phyloP scores from a whole-genome alignment of 2,888 invertebrate species.

The Phrixothrix hirtus region DNA sequence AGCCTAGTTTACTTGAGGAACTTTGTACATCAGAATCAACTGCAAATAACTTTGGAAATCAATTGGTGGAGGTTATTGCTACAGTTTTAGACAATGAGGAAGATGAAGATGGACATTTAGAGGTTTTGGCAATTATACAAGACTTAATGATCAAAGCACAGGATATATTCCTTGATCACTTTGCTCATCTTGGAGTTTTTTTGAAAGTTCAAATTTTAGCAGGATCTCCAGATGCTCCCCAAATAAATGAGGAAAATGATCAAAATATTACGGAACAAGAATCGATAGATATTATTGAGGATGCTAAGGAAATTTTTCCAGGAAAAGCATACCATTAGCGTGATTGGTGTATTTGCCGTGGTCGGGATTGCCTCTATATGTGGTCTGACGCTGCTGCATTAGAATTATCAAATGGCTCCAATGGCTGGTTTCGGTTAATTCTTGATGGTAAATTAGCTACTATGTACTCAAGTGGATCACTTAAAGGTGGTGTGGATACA shows the following conservation, averaged over 20 bases:
- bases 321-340: conserved; percentile 96
- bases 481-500: conserved; percentile 93
- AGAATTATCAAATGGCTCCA: conserved; percentile 95
- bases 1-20: conserved; percentile 71
- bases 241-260: conserved; percentile 40
- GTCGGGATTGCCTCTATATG: conserved; percentile 95
- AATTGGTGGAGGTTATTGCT: conserved; percentile 91
- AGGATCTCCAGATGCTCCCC: conserved; percentile 56
- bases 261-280: conserved; percentile 44
- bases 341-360: conserved; percentile 95
- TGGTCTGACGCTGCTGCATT: conserved; percentile 98
- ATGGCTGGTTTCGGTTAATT: conserved; percentile 98
- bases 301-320: conserved; percentile 84
- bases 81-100: conserved; percentile 95
- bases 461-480: conserved; percentile 98
- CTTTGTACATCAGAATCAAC: conserved; percentile 71
- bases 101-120: conserved; percentile 94
- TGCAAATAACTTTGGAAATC: conserved; percentile 71
- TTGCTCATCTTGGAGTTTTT: conserved; percentile 94
- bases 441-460: conserved; percentile 96
- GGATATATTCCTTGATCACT: conserved; percentile 93
- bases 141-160: conserved; percentile 93
- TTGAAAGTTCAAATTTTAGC: conserved; percentile 89
- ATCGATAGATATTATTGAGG: conserved; percentile 65
- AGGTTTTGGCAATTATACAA: conserved; percentile 90